Evolutionary conservation across 2,797 vertebrate genomes (phyloP).

Genomic region (Xyrichtys novacula): DNA sequence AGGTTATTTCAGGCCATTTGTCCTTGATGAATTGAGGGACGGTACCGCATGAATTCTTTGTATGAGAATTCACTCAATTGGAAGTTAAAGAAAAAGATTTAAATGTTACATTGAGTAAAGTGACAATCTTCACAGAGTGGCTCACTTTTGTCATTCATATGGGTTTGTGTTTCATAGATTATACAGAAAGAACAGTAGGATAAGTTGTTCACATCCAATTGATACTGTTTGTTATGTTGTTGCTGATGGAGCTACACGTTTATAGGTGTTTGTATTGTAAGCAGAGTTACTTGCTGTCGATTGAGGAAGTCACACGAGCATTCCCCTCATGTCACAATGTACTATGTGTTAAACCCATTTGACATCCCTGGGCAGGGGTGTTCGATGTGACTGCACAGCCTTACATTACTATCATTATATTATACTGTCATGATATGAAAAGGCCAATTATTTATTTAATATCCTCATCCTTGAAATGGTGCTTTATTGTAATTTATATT

Average conservation of each 20-base stretch:
- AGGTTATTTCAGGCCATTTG: constrained; percentile 22
- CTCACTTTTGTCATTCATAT: constrained; percentile 31
- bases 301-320: constrained; percentile 38
- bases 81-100: constrained; percentile 23
- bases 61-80: constrained; percentile 14
- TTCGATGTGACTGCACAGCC: constrained; percentile 63
- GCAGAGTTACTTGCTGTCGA: constrained; percentile 54
- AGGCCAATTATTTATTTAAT: constrained; percentile 87
- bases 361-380: constrained; percentile 39
- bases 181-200: constrained; percentile 30
- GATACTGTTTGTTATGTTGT: constrained; percentile 42
- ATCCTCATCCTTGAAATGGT: constrained; percentile 87
- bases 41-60: constrained; percentile 25
- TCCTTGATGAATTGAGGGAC: constrained; percentile 17
- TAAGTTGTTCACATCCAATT: constrained; percentile 19
- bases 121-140: constrained; percentile 65
- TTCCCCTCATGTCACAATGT: constrained; percentile 36
- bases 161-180: constrained; percentile 11
- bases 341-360: constrained; percentile 43
- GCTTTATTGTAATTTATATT: constrained; percentile 89
- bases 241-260: constrained; percentile 40
- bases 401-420: constrained; percentile 64
- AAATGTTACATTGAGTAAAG: constrained; percentile 45
- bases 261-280: constrained; percentile 54
- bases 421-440: constrained; percentile 74